phyloP scores from a whole-genome alignment of 2,888 invertebrate genomes.

The Volucella zonaria region DNA sequence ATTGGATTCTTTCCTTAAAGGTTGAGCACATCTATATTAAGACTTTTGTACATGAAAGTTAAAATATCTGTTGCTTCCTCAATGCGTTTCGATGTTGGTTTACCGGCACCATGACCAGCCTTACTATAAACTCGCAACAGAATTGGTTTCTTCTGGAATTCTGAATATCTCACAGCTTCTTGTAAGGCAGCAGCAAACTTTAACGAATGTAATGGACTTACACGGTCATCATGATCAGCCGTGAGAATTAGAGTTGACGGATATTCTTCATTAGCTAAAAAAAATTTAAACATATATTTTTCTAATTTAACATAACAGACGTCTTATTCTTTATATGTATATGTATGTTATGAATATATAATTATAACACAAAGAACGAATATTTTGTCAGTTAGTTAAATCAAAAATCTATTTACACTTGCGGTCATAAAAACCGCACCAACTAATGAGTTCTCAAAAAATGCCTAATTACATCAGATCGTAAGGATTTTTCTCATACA shows the following conservation, averaged over 20 bases:
- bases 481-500: no score
- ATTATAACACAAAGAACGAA: no score
- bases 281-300: no score
- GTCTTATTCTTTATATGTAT: no score
- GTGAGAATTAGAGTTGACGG: conserved; percentile 95
- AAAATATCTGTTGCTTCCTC: conserved; percentile 96
- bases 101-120: conserved; percentile 98
- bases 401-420: no score
- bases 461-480: no score
- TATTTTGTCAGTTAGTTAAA: no score
- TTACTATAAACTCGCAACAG: conserved; percentile 96
- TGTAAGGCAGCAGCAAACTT: conserved; percentile 97
- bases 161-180: conserved; percentile 85
- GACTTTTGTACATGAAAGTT: conserved; percentile 81
- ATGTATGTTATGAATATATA: no score
- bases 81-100: conserved; percentile 98
- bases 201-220: conserved; percentile 97
- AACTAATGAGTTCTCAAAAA: no score
- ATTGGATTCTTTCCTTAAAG: conserved; percentile 75
- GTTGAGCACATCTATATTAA: conserved; percentile 80
- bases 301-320: no score
- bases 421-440: no score
- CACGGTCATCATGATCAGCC: conserved; percentile 99
- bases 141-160: conserved; percentile 91
- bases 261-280: conserved; percentile 86